phyloP scores from a whole-genome alignment of 2,888 invertebrate species.

The Ichneumoninae sp. region DNA sequence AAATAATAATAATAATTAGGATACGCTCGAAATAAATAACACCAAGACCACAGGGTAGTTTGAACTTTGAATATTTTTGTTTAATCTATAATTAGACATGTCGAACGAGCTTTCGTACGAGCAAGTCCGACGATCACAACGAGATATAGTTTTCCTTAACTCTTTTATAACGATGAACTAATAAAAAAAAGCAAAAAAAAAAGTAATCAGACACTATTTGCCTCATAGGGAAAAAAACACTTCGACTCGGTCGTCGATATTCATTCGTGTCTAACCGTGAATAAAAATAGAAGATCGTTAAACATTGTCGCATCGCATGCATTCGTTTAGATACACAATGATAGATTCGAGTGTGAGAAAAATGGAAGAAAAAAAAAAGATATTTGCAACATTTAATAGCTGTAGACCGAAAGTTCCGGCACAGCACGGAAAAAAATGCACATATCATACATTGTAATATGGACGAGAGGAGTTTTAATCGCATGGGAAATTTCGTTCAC shows the following conservation, averaged over 20 bases:
- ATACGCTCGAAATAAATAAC: slow-evolving; percentile 29
- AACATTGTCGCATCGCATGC: slow-evolving; percentile 46
- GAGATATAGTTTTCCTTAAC: slow-evolving; percentile 78
- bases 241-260: slow-evolving; percentile 54
- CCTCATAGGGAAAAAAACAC: slow-evolving; percentile 56
- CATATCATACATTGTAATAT: slow-evolving; percentile 9
- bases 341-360: slow-evolving; percentile 22
- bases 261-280: slow-evolving; percentile 50
- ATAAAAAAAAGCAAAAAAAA: slow-evolving; percentile 63
- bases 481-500: slow-evolving; percentile 18
- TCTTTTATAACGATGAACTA: slow-evolving; percentile 74
- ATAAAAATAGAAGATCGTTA: slow-evolving; percentile 57
- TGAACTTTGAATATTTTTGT: slow-evolving; percentile 75
- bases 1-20: slow-evolving; percentile 6
- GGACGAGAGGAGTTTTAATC: slow-evolving; percentile 31
- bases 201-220: slow-evolving; percentile 51
- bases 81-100: slow-evolving; percentile 78
- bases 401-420: slow-evolving; percentile 19
- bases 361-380: slow-evolving; percentile 29
- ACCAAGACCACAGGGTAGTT: slow-evolving; percentile 57
- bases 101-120: slow-evolving; percentile 67
- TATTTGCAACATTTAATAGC: not conserved
- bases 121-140: slow-evolving; percentile 78
- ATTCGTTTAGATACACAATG: slow-evolving; percentile 46
- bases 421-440: slow-evolving; percentile 28